Evolutionary conservation across 2,888 invertebrate genomes (phyloP).

Genomic region (Cosmopolites sordidus): DNA sequence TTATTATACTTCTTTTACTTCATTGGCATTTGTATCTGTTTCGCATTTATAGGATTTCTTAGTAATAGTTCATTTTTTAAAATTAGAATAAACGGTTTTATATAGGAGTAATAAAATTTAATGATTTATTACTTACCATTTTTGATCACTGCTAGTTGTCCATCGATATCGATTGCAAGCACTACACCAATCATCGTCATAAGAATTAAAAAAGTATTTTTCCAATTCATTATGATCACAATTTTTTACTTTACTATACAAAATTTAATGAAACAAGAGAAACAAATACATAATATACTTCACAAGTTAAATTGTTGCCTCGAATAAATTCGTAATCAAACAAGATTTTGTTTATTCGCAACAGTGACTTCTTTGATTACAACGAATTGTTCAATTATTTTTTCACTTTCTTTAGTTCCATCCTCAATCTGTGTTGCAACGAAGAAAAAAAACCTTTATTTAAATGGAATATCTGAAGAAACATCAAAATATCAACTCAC

Average conservation of each 20-base stretch:
- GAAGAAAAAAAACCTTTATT: background rate
- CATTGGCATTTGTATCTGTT: too few species aligned
- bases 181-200: slow-evolving; percentile 12
- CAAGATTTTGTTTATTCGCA: slow-evolving; percentile 12
- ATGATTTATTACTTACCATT: slow-evolving; percentile 51
- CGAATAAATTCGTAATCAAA: background rate
- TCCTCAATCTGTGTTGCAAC: slow-evolving; percentile 6
- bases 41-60: too few species aligned
- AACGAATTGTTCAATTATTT: slow-evolving; percentile 13
- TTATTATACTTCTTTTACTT: too few species aligned
- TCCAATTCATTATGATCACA: background rate
- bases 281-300: background rate
- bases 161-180: slow-evolving; percentile 46
- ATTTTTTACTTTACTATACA: background rate
- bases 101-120: too few species aligned
- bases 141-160: slow-evolving; percentile 46
- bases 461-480: background rate
- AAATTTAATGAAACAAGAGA: background rate
- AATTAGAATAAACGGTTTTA: too few species aligned
- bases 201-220: background rate
- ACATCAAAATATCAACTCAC: background rate
- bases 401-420: slow-evolving; percentile 13
- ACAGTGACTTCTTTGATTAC: slow-evolving; percentile 8
- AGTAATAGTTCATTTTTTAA: too few species aligned
- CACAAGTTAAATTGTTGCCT: background rate